These are phyloP conservation scores for Drosophila saltans DNA, from an alignment of 1,140 invertebrate species.

Conservation along the genomic window DNA sequence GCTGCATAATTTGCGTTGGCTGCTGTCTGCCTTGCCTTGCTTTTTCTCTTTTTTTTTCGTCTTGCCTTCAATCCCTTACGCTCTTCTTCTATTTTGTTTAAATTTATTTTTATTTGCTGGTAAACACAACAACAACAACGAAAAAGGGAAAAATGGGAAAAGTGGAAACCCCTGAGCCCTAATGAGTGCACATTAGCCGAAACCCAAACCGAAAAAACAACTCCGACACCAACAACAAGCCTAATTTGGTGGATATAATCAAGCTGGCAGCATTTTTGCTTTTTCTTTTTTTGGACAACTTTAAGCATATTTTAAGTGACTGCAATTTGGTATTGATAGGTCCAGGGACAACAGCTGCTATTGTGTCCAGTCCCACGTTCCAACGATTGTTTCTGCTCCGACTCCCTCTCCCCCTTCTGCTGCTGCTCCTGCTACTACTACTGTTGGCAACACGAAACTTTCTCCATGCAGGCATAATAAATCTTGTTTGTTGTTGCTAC, in stretches of 20 bases:
- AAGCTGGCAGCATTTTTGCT: conserved; percentile 41
- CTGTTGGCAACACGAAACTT: conserved; percentile 6
- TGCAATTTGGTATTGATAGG: conserved; percentile 76
- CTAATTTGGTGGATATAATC: conserved; percentile 67
- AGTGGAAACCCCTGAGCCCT: conserved; percentile 43
- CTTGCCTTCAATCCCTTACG: background rate
- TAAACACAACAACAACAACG: conserved; percentile 33
- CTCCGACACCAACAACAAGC: conserved; percentile 29
- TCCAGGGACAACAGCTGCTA: conserved; percentile 58
- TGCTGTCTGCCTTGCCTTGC: conserved; percentile 1
- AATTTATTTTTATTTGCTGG: conserved; percentile 54
- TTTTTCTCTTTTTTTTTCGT: conserved; percentile 19
- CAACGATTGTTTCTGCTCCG: background rate
- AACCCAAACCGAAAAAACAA: conserved; percentile 1
- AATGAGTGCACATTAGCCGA: conserved; percentile 72
- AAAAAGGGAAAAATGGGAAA: background rate
- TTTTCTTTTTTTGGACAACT: conserved; percentile 19
- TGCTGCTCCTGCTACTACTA: background rate
- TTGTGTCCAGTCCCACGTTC: background rate
- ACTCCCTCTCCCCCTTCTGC: too few relatives aligned
- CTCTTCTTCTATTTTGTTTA: conserved; percentile 30
- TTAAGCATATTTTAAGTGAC: conserved; percentile 66
- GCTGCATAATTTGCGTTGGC: conserved; percentile 56
- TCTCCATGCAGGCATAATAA: conserved; percentile 12
- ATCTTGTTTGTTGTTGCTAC: conserved; percentile 9